phyloP scores from a whole-genome alignment of 2,797 vertebrate genomes.

The Glossophaga mutica region DNA sequence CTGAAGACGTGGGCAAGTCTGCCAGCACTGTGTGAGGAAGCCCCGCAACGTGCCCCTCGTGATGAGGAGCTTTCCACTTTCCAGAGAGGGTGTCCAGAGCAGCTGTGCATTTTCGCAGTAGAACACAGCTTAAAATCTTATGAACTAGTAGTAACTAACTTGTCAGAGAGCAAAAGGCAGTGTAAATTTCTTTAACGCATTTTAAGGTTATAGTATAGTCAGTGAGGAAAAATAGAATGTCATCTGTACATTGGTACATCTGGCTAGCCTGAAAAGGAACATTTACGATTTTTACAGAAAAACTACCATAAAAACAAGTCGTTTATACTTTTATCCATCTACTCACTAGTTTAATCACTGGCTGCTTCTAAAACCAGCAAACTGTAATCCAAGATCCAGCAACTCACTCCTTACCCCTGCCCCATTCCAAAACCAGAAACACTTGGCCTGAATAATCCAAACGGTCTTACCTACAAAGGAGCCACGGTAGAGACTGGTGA shows the following conservation, averaged over 20 bases:
- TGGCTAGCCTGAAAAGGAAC: conserved; percentile 40
- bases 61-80: background rate
- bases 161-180: conserved; percentile 17
- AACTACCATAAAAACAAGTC: conserved; percentile 4
- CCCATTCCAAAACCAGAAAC: background rate
- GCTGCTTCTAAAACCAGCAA: conserved; percentile 34
- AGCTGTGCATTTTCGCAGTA: background rate
- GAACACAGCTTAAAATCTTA: conserved; percentile 12
- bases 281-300: conserved; percentile 28
- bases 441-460: background rate
- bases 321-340: conserved; percentile 9
- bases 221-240: background rate
- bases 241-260: background rate
- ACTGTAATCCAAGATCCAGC: background rate
- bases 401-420: background rate
- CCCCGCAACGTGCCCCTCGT: background rate
- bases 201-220: background rate
- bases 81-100: background rate
- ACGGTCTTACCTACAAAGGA: background rate
- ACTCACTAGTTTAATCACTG: background rate
- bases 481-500: background rate
- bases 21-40: background rate
- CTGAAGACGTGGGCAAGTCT: background rate
- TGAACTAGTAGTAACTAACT: background rate
- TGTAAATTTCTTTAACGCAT: conserved; percentile 1